Conservation (phyloP, 2,888 invertebrate genomes). For the Druceiella hillmani region DNA sequence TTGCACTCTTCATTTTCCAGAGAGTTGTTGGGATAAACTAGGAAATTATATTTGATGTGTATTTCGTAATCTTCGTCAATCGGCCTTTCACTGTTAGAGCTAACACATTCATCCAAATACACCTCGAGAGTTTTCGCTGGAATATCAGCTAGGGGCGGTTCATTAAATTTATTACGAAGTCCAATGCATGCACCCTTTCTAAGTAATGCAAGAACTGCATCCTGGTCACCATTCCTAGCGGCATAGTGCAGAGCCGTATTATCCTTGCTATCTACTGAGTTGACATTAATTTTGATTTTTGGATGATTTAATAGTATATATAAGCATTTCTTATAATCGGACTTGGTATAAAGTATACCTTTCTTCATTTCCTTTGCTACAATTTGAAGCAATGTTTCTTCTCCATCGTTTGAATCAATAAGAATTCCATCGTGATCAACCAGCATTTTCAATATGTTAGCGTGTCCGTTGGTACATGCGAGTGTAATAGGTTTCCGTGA, state of each 20-base stretch:
- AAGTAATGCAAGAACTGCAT: constrained; percentile 58
- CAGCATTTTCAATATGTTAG: constrained; percentile 49
- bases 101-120: constrained; percentile 69
- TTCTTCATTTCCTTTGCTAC: constrained; percentile 51
- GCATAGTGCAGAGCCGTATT: constrained; percentile 73
- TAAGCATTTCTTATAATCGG: constrained; percentile 57
- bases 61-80: constrained; percentile 68
- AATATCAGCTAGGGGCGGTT: constrained; percentile 68
- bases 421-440: constrained; percentile 42
- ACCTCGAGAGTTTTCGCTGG: constrained; percentile 62
- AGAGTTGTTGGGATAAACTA: constrained; percentile 55
- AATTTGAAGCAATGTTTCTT: constrained; percentile 51
- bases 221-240: constrained; percentile 60
- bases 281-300: constrained; percentile 53
- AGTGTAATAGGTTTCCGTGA: constrained; percentile 52
- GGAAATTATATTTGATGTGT: constrained; percentile 64
- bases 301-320: constrained; percentile 52
- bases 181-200: constrained; percentile 70
- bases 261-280: constrained; percentile 56
- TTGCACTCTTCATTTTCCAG: constrained; percentile 42
- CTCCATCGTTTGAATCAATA: constrained; percentile 44
- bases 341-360: constrained; percentile 39
- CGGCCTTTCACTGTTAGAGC: constrained; percentile 57
- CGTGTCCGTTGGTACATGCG: constrained; percentile 56
- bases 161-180: constrained; percentile 56